phyloP scores from a whole-genome alignment of 2,888 invertebrate species.

The Panorpa germanica region DNA sequence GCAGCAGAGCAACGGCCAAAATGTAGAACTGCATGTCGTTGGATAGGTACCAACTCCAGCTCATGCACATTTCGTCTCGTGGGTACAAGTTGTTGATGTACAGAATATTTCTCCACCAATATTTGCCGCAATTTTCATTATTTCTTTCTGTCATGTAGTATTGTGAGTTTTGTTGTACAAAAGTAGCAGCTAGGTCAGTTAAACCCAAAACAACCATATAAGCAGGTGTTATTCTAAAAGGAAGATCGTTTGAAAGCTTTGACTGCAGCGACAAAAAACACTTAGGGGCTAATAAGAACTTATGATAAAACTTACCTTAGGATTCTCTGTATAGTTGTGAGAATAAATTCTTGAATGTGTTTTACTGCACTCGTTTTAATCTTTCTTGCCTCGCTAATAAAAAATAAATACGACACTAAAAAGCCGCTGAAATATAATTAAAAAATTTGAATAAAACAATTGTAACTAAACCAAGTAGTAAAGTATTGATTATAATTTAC shows the following conservation, averaged over 20 bases:
- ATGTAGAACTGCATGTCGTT: conserved; percentile 28
- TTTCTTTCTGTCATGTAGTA: conserved; percentile 20
- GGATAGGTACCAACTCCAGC: conserved; percentile 30
- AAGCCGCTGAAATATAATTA: too few species aligned
- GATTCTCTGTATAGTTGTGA: conserved; percentile 19
- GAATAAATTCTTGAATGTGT: conserved; percentile 14
- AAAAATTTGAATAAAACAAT: too few species aligned
- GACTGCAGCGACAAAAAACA: too few species aligned
- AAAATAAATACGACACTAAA: conserved; percentile 17
- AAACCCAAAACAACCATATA: conserved; percentile 23
- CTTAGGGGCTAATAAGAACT: too few species aligned
- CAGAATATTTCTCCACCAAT: conserved; percentile 30
- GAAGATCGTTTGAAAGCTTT: too few species aligned
- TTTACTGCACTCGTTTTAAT: conserved; percentile 12
- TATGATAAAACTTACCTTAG: conserved; percentile 24
- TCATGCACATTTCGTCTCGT: conserved; percentile 25
- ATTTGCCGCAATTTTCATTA: conserved; percentile 22
- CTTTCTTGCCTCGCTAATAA: conserved; percentile 10
- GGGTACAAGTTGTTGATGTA: conserved; percentile 28
- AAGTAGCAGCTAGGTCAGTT: conserved; percentile 20
- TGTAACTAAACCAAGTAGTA: too few species aligned
- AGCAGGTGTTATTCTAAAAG: conserved; percentile 25
- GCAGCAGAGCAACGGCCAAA: conserved; percentile 20
- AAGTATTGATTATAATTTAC: conserved; percentile 15
- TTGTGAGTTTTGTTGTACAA: conserved; percentile 20